Base-by-base conservation (phyloP, 2,888 invertebrate genomes). In the Esperia sulphurella region DNA sequence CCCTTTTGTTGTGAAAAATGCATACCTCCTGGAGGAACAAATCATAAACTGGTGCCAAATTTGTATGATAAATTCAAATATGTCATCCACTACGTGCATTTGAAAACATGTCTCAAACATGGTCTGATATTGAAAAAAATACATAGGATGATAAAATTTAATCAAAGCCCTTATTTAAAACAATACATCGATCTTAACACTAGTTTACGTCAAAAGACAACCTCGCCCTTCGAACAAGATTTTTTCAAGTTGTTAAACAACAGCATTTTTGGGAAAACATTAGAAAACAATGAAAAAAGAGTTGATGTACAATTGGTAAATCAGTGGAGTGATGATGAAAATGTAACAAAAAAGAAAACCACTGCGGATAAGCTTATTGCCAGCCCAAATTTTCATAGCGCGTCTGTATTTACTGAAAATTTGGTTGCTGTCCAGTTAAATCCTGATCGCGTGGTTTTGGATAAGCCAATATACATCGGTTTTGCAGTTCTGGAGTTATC, bases 61-160 rank as follows among this genome's bases (percentile, higher is more conserved):
- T 48, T 71, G 4, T 48, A 58, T 13, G 40, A 62, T 42, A 71
- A 69, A 53, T 12, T 30, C 28, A 54, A 62, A 8, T 70, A 69
- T 48, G 48, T 70, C 0, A 62, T 69, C 13, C 68, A 75, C 50
- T 69, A 65, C 28, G 46, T 58, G 14, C 59, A 57, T 48, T 51
- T 69, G 8, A 56, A 65, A 41, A 57, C 68, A 46, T 59, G 58
- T 52, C 35, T 77, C 4, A 43, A 59, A 28, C 43, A 66, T 28
- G 75, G 73, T 0, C 40, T 53, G 4, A 30, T 50, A 14, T 30
- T 53, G 43, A 51, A 21, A 30, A 70, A 67, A 59, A 61, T 45
- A 71, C 66, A 70, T 50, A 44, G 63, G 9, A 52, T 65, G 9
- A 41, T 5, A 9, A 9, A 9, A 9, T 33, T 33, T 33, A 3